These are phyloP conservation scores for Agonum fuliginosum DNA, from an alignment of 2,888 invertebrate species.

Conservation along the genomic window DNA sequence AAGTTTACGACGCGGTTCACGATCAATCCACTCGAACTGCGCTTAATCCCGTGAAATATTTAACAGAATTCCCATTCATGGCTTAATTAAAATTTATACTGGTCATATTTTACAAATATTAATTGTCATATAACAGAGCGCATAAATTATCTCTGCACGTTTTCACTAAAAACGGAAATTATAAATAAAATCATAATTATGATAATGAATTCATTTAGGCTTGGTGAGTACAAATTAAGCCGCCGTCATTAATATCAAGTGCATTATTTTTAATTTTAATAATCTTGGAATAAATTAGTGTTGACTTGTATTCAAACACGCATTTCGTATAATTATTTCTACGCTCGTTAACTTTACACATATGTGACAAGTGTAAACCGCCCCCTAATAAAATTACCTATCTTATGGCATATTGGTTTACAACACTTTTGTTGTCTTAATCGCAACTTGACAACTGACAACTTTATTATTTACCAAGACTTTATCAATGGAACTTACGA, in stretches of 20 bases:
- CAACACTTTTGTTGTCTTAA: too few relatives aligned
- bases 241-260: constrained; percentile 44
- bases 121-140: constrained; percentile 46
- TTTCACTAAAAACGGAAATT: constrained; percentile 55
- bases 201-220: constrained; percentile 40
- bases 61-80: constrained; percentile 6
- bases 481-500: too few relatives aligned
- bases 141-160: constrained; percentile 43
- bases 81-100: constrained; percentile 47
- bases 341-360: constrained; percentile 47
- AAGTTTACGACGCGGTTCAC: constrained; percentile 11
- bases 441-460: too few relatives aligned
- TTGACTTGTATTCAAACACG: constrained; percentile 26
- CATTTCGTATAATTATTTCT: constrained; percentile 42
- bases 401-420: too few relatives aligned
- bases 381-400: neutral
- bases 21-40: constrained; percentile 38
- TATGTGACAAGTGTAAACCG: neutral
- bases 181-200: constrained; percentile 54
- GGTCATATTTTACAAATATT: constrained; percentile 48
- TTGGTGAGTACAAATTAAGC: constrained; percentile 53
- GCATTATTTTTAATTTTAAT: constrained; percentile 52
- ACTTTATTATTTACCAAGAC: too few relatives aligned
- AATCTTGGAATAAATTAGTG: constrained; percentile 46
- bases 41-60: constrained; percentile 43